Conservation (phyloP, 2,888 invertebrate genomes). For the Cephus pulcher region DNA sequence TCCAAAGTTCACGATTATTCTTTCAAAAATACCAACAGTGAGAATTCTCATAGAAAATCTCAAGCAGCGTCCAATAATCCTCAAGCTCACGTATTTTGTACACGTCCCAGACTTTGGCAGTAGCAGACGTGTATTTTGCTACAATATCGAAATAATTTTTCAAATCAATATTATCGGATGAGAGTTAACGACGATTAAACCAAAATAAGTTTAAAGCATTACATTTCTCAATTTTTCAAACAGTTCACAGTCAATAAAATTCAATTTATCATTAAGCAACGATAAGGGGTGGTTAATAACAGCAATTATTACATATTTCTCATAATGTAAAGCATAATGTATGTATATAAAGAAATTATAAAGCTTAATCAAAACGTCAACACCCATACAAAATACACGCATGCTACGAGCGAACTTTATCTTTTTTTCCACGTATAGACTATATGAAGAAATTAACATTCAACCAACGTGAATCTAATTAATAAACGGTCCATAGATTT, state of each 20-base stretch:
- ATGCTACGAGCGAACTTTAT: background rate
- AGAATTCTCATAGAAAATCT: background rate
- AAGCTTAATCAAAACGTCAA: background rate
- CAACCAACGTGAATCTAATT: constrained; percentile 15
- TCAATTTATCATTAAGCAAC: background rate
- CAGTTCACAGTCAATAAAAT: background rate
- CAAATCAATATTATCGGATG: background rate
- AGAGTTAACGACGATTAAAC: no score
- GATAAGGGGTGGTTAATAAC: background rate
- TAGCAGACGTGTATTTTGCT: background rate
- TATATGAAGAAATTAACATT: constrained; percentile 38
- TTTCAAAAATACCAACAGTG: background rate
- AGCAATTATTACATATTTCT: background rate
- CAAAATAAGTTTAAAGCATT: no score
- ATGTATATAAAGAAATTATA: background rate
- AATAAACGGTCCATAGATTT: background rate
- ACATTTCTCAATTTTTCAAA: background rate
- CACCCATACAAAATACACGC: background rate
- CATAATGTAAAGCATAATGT: background rate
- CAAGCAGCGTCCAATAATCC: background rate
- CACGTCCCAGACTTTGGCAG: background rate
- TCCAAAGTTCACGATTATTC: background rate
- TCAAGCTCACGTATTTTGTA: background rate
- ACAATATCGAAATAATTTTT: background rate
- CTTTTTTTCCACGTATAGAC: constrained; percentile 32